phyloP scores from a whole-genome alignment of 2,113 vertebrate species.

The Perca schrenkii region DNA sequence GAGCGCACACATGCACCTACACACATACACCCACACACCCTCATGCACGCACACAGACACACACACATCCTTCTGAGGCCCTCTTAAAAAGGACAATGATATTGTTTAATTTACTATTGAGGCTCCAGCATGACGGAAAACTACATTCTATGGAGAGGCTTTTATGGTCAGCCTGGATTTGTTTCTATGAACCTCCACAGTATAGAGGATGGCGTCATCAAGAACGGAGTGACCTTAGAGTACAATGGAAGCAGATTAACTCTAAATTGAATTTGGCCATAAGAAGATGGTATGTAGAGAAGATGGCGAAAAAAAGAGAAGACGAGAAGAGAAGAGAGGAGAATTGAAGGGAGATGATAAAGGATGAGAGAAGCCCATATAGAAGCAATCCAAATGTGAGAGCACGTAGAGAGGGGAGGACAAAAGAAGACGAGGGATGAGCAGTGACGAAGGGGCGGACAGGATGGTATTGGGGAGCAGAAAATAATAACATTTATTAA shows the following conservation, averaged over 20 bases:
- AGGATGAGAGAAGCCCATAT: background rate
- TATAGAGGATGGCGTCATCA: background rate
- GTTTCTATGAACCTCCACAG: slow-evolving; percentile 16
- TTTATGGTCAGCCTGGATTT: slow-evolving; percentile 51
- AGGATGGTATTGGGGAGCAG: slow-evolving; percentile 9
- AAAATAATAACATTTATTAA: slow-evolving; percentile 35
- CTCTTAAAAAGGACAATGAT: slow-evolving; percentile 37
- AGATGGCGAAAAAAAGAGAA: too few relatives aligned
- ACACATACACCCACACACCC: slow-evolving; percentile 20
- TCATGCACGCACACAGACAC: background rate
- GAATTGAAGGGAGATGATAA: slow-evolving; percentile 13
- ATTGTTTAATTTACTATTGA: slow-evolving; percentile 9
- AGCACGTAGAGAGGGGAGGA: slow-evolving; percentile 9
- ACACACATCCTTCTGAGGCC: slow-evolving; percentile 32
- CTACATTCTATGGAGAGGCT: slow-evolving; percentile 36
- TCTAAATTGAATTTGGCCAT: slow-evolving; percentile 49
- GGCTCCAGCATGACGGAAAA: slow-evolving; percentile 48
- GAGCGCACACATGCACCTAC: slow-evolving; percentile 18
- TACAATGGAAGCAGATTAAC: slow-evolving; percentile 58
- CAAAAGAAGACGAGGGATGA: slow-evolving; percentile 20
- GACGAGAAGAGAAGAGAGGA: background rate
- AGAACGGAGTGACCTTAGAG: slow-evolving; percentile 52
- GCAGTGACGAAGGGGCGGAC: slow-evolving; percentile 2
- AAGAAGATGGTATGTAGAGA: slow-evolving; percentile 23
- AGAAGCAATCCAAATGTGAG: slow-evolving; percentile 29